Evolutionary conservation across 1,140 invertebrate genomes (phyloP).

Genomic region (Pogonus chalceus): DNA sequence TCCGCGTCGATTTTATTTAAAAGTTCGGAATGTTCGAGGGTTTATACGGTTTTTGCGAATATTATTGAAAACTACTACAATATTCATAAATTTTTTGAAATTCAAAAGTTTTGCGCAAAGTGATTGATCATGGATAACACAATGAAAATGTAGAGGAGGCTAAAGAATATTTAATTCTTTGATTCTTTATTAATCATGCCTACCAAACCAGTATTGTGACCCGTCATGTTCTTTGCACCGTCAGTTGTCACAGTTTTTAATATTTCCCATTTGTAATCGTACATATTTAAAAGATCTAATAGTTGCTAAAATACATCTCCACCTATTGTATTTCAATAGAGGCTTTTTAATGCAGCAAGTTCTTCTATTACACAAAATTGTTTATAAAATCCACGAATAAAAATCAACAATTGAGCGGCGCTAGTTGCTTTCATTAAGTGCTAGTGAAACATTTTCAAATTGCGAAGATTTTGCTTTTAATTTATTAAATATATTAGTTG

Average conservation of each 20-base stretch:
- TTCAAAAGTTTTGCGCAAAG: conserved; percentile 10
- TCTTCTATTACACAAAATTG: conserved; percentile 14
- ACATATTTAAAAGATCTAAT: conserved; percentile 13
- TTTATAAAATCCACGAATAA: conserved; percentile 15
- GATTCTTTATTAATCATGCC: conserved; percentile 13
- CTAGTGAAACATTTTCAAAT: conserved; percentile 9
- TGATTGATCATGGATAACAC: conserved; percentile 11
- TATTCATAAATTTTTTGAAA: conserved; percentile 13
- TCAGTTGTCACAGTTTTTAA: conserved; percentile 13
- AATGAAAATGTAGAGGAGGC: conserved; percentile 10
- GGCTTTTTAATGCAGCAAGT: conserved; percentile 12
- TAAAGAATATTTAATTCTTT: conserved; percentile 13
- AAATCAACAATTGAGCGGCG: conserved; percentile 10
- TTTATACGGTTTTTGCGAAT: conserved; percentile 13
- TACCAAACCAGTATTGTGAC: conserved; percentile 14
- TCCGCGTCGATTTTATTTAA: conserved; percentile 11
- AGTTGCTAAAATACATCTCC: conserved; percentile 14
- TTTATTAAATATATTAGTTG: conserved; percentile 7
- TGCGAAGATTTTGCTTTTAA: too few relatives aligned
- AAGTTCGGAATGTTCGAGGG: conserved; percentile 8
- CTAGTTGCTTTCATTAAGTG: conserved; percentile 14
- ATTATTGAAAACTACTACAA: conserved; percentile 14
- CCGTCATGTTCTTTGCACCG: conserved; percentile 15
- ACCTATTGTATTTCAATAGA: conserved; percentile 15
- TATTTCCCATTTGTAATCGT: conserved; percentile 12